A percentile compares a stretch with the other conserved stretches of the same genome.
Conservation (phyloP, 1,140 invertebrate genomes). For the Bombus soroeensis region DNA sequence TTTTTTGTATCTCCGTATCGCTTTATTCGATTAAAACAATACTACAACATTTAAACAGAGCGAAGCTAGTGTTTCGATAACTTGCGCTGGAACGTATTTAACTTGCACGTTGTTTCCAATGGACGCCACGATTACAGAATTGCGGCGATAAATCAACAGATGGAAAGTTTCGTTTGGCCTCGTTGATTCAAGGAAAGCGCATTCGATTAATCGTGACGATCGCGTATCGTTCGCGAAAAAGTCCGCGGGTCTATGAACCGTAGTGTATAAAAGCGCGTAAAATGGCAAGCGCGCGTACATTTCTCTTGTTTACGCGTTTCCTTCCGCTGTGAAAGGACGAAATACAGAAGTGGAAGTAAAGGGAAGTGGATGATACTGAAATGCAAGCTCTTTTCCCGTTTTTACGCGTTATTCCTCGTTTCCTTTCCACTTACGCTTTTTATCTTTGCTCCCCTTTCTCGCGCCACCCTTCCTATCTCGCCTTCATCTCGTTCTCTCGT, state of each 20-base stretch:
- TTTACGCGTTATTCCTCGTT: slow-evolving; percentile 50
- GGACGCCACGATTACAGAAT: neutral
- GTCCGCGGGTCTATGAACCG: neutral
- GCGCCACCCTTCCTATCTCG: slow-evolving; percentile 21
- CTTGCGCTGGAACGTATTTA: neutral
- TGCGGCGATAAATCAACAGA: neutral
- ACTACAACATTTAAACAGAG: neutral
- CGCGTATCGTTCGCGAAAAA: neutral
- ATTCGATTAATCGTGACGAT: neutral
- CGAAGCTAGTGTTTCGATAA: neutral
- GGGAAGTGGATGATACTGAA: slow-evolving; percentile 57
- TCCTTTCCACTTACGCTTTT: slow-evolving; percentile 34
- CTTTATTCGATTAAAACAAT: neutral
- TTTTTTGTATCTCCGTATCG: neutral
- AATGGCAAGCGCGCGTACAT: slow-evolving; percentile 49
- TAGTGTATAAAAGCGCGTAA: slow-evolving; percentile 13
- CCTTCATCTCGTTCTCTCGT: slow-evolving; percentile 49
- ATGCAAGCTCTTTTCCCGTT: slow-evolving; percentile 56
- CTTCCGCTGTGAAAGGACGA: slow-evolving; percentile 37
- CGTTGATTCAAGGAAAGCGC: neutral
- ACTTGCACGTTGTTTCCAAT: neutral
- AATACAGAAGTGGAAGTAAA: slow-evolving; percentile 49
- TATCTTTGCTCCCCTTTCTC: slow-evolving; percentile 27
- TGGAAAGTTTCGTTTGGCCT: neutral
- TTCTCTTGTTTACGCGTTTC: slow-evolving; percentile 60